phyloP scores from a whole-genome alignment of 2,113 vertebrate species.

The Epinephelus fuscoguttatus region DNA sequence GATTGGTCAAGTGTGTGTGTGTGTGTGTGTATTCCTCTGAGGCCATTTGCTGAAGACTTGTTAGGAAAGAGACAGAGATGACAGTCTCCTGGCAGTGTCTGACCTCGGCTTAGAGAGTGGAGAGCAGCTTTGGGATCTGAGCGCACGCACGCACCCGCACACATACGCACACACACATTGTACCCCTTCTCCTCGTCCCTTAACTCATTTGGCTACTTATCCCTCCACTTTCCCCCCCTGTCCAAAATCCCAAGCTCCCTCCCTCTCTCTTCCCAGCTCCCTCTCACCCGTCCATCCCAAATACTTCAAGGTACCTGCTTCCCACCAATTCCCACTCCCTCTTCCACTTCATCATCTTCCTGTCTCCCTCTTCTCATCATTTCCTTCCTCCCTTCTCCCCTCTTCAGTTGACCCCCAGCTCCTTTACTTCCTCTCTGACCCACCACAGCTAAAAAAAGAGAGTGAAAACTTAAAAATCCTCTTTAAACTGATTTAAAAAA shows the following conservation, averaged over 20 bases:
- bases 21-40: conserved; percentile 43
- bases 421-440: conserved; percentile 16
- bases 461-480: neutral
- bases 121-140: conserved; percentile 53
- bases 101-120: conserved; percentile 66
- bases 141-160: conserved; percentile 27
- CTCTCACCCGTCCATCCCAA: conserved; percentile 25
- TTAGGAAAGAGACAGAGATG: conserved; percentile 64
- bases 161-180: conserved; percentile 28
- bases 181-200: conserved; percentile 45
- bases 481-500: neutral
- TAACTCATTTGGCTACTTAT: conserved; percentile 62
- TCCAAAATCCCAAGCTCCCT: conserved; percentile 27
- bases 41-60: conserved; percentile 61
- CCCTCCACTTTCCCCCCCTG: conserved; percentile 26
- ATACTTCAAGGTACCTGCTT: conserved; percentile 22
- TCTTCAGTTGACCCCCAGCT: conserved; percentile 21
- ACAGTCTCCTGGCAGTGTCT: conserved; percentile 68
- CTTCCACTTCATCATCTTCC: conserved; percentile 21
- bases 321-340: neutral
- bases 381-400: conserved; percentile 16
- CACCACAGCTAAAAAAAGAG: conserved; percentile 13
- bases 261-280: conserved; percentile 6
- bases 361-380: neutral
- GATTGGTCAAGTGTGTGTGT: conserved; percentile 28